Conservation (phyloP, 2,888 invertebrate genomes). For the Oscheius myriophilus region DNA sequence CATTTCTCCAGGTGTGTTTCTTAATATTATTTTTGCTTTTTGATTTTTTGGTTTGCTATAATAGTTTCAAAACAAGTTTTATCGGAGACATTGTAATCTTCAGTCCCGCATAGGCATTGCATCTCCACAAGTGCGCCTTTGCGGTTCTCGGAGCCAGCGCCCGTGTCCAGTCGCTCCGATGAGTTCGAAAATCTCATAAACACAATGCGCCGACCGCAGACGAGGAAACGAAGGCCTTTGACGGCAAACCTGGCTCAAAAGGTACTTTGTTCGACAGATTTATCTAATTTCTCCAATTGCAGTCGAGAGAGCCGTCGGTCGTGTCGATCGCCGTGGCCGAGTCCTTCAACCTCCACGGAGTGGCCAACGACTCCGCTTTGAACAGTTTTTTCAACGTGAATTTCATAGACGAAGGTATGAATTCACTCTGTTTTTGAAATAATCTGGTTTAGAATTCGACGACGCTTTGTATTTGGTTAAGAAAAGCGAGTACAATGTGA, state of each 20-base stretch:
- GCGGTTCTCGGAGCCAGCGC: slow-evolving; percentile 6
- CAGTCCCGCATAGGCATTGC: neutral
- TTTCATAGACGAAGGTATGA: slow-evolving; percentile 57
- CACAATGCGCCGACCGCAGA: neutral
- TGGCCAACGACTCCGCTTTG: slow-evolving; percentile 40
- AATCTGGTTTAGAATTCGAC: slow-evolving; percentile 52
- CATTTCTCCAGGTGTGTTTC: neutral
- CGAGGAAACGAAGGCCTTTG: slow-evolving; percentile 26
- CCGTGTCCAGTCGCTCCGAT: slow-evolving; percentile 1
- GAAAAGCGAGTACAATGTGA: slow-evolving; percentile 56
- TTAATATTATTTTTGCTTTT: neutral
- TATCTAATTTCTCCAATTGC: slow-evolving; percentile 2
- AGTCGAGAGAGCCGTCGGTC: slow-evolving; percentile 52
- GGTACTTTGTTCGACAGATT: neutral
- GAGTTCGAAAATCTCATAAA: slow-evolving; percentile 11
- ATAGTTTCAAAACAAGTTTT: neutral
- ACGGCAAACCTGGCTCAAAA: slow-evolving; percentile 15
- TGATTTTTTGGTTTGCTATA: neutral
- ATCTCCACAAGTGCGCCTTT: neutral
- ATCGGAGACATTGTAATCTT: slow-evolving; percentile 5
- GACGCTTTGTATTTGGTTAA: slow-evolving; percentile 60
- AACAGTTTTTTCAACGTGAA: slow-evolving; percentile 52
- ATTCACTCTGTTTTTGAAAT: neutral
- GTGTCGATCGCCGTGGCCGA: slow-evolving; percentile 58
- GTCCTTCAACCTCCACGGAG: slow-evolving; percentile 47